Evolutionary conservation across 2,113 vertebrate genomes (phyloP).

Genomic region (Varanus salvator): DNA sequence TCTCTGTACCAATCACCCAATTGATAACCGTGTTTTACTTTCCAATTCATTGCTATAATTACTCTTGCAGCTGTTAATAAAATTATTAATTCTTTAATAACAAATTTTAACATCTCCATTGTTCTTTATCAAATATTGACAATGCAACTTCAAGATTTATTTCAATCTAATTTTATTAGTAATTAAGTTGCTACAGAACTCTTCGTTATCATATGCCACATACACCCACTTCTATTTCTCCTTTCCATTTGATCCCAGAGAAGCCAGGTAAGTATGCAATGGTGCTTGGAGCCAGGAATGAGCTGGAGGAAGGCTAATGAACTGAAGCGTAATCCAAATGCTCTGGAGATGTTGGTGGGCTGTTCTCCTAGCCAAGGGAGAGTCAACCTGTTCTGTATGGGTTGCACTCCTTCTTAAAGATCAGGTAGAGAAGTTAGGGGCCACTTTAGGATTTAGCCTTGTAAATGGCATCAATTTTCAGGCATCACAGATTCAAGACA

Average conservation of each 20-base stretch:
- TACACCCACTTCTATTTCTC: not conserved
- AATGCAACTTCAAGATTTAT: too few species aligned
- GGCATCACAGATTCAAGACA: not conserved
- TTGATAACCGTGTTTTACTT: too few species aligned
- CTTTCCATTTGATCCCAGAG: not conserved
- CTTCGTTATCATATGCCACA: too few species aligned
- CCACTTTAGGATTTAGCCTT: not conserved
- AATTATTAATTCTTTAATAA: too few species aligned
- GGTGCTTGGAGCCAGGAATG: not conserved
- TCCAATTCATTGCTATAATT: too few species aligned
- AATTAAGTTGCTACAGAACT: too few species aligned
- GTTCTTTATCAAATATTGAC: too few species aligned
- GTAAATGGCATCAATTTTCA: not conserved
- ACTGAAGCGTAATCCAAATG: not conserved
- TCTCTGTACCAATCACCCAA: too few species aligned
- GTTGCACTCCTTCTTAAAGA: not conserved
- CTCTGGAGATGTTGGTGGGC: not conserved
- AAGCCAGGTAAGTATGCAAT: not conserved
- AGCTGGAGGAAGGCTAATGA: not conserved
- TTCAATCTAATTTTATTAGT: too few species aligned
- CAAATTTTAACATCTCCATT: too few species aligned
- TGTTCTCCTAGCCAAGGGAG: not conserved
- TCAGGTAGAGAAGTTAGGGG: not conserved
- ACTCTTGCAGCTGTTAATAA: too few species aligned
- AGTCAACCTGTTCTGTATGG: not conserved